These are phyloP conservation scores for Andrena chrysosceles DNA, from an alignment of 2,888 invertebrate genomes.

Conservation along the genomic window DNA sequence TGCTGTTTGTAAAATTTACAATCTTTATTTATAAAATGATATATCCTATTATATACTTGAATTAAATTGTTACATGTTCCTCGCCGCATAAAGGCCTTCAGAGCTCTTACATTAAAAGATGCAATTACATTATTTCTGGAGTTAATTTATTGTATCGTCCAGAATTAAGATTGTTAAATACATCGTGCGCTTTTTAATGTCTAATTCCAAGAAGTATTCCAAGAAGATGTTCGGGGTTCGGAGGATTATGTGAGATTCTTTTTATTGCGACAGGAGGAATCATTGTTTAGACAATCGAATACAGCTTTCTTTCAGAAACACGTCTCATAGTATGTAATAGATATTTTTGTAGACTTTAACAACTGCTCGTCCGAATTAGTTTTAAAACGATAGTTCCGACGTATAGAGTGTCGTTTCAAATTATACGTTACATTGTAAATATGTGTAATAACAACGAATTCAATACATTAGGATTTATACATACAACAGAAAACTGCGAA, in stretches of 20 bases:
- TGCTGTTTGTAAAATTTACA: constrained; percentile 28
- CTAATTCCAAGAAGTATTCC: no score
- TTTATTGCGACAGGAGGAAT: constrained; percentile 10
- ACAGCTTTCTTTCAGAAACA: constrained; percentile 21
- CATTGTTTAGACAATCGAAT: constrained; percentile 41
- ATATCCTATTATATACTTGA: constrained; percentile 10
- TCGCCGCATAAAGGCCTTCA: not conserved
- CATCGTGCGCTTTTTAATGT: not conserved
- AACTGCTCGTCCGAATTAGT: constrained; percentile 36
- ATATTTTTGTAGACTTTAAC: constrained; percentile 49
- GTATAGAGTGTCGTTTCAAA: constrained; percentile 29
- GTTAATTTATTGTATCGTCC: not conserved
- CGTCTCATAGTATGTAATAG: constrained; percentile 11
- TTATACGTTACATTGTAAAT: constrained; percentile 48
- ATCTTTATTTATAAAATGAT: constrained; percentile 8
- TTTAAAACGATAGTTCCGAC: constrained; percentile 25
- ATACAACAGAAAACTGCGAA: constrained; percentile 41
- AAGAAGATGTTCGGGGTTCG: no score
- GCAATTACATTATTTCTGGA: not conserved
- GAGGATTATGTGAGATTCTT: not conserved
- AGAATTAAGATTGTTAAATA: not conserved
- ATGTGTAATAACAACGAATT: constrained; percentile 57
- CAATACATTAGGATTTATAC: constrained; percentile 33
- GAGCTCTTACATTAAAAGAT: not conserved
- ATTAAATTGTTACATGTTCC: constrained; percentile 22